A percentile compares a stretch with the other conserved stretches of the same genome.
phyloP scores from a whole-genome alignment of 2,113 vertebrate species.

The Pteropus alecto region DNA sequence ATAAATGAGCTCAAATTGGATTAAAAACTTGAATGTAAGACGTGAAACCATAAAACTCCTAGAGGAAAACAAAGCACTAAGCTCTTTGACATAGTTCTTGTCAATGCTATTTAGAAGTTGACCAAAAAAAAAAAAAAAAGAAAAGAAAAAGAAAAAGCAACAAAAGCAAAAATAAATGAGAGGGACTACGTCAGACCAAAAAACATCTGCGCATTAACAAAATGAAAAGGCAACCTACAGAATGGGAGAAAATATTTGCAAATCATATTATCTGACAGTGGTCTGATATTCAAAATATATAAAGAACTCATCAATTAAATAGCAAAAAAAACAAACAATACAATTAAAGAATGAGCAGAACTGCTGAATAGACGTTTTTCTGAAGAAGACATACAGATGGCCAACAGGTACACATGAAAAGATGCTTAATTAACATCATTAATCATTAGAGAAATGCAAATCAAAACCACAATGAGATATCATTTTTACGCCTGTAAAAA shows the following conservation, averaged over 20 bases:
- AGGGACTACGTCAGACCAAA: not conserved
- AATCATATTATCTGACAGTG: not conserved
- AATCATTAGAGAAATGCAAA: not conserved
- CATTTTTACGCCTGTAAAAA: not conserved
- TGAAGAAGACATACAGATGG: not conserved
- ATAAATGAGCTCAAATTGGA: not conserved
- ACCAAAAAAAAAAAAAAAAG: no score
- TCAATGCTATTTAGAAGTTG: not conserved
- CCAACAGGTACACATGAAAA: not conserved
- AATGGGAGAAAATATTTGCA: not conserved
- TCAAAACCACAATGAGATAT: not conserved
- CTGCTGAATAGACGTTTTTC: not conserved
- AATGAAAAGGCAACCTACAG: not conserved
- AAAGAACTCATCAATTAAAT: not conserved
- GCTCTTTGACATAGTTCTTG: not conserved
- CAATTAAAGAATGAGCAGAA: not conserved
- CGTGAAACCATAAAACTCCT: not conserved
- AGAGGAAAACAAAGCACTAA: not conserved
- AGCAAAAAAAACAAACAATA: no score
- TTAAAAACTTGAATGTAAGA: not conserved
- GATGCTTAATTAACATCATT: not conserved
- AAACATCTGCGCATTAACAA: not conserved
- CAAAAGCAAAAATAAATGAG: not conserved
- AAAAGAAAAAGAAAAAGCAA: not conserved
- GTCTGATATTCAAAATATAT: not conserved